A percentile compares a stretch with the other conserved stretches of the same genome.
Conservation (phyloP, 2,888 invertebrate species). For the Parasteatoda lunata region DNA sequence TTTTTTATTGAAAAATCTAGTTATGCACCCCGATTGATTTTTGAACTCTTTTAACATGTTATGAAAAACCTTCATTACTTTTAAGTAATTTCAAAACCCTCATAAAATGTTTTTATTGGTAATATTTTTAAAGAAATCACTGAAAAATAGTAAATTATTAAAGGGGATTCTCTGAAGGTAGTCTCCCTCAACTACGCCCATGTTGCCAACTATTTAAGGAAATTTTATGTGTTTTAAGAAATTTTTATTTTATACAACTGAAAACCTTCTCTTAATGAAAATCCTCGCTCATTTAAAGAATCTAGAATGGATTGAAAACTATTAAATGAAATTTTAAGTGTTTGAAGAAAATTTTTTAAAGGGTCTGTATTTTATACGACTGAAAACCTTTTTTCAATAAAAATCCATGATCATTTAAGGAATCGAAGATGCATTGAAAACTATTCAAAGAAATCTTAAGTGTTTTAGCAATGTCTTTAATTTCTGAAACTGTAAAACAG, state of each 20-base stretch:
- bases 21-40: no score
- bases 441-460: conserved; percentile 81
- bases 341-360: conserved; percentile 72
- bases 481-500: conserved; percentile 84
- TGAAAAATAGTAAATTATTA: no score
- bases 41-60: no score
- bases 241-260: conserved; percentile 82
- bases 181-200: no score
- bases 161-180: no score
- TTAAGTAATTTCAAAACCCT: no score
- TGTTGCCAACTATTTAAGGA: no score
- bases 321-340: conserved; percentile 80
- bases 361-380: conserved; percentile 80
- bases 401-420: conserved; percentile 89
- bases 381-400: conserved; percentile 86
- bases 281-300: conserved; percentile 88
- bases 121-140: no score
- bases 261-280: conserved; percentile 86
- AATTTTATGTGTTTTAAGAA: not conserved
- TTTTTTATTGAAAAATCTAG: no score
- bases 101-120: no score
- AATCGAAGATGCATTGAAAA: conserved; percentile 82
- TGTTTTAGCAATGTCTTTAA: conserved; percentile 82
- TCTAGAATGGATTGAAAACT: conserved; percentile 84
- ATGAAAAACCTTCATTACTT: no score